phyloP scores from a whole-genome alignment of 2,888 invertebrate species.

The Luffia ferchaultella region DNA sequence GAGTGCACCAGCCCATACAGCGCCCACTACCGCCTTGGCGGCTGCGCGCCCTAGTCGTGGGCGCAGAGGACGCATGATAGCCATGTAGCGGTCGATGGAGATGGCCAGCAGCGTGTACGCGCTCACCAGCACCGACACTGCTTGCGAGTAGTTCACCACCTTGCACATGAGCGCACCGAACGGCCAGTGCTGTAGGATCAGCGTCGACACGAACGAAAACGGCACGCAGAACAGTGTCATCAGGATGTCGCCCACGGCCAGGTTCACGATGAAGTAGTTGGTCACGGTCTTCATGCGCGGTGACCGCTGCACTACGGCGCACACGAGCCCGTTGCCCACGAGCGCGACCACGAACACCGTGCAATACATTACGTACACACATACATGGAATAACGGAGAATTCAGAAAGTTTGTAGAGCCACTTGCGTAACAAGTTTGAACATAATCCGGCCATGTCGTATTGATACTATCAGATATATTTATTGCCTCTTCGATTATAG shows the following conservation, averaged over 20 bases:
- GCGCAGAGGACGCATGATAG: conserved; percentile 87
- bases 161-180: conserved; percentile 85
- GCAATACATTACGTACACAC: conserved; percentile 76
- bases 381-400: conserved; percentile 66
- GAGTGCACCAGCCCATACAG: conserved; percentile 80
- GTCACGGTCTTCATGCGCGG: conserved; percentile 92
- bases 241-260: conserved; percentile 88
- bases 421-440: conserved; percentile 4
- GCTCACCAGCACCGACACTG: conserved; percentile 82
- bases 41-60: conserved; percentile 78
- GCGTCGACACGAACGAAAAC: conserved; percentile 83
- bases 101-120: conserved; percentile 92
- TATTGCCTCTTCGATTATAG: background rate
- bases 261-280: conserved; percentile 89
- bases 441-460: conserved; percentile 5
- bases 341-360: conserved; percentile 76
- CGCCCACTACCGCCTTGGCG: conserved; percentile 73
- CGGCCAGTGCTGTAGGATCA: conserved; percentile 87
- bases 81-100: conserved; percentile 89
- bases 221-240: conserved; percentile 93
- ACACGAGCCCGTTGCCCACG: conserved; percentile 81
- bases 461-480: background rate
- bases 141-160: conserved; percentile 83
- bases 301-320: conserved; percentile 84
- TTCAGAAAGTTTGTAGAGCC: conserved; percentile 34